Base-by-base conservation (phyloP, 2,113 vertebrate species). In the Sula dactylatra region DNA sequence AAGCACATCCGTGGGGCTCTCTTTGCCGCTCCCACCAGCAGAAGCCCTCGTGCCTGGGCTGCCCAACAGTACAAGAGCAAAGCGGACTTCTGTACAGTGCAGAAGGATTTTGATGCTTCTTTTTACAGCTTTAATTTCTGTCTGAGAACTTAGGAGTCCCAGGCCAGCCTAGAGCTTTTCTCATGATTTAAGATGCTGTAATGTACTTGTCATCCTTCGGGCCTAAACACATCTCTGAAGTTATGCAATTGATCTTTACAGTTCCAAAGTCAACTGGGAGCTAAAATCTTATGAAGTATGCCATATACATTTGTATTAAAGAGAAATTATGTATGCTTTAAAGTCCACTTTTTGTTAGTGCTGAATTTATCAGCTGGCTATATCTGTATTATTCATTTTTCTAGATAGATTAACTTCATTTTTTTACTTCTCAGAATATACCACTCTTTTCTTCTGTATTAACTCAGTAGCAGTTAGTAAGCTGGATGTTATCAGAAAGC, bases 231-330 rank as follows among this genome's bases (percentile, higher is more conserved):
- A 49, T 82, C 59, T 82, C 76, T 90, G 90, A 81, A 93, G 50
- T 95, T 94, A 94, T 49, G 36, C 83, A 97, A 97, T 61, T 94
- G 82, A 96, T 96, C 82, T 93, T 93, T 92, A 76, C 20, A 88
- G 89, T 96, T 83, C 67, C 88, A 22, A 97, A 97, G 64, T 88
- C 73, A 95, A 90, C 52, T 70, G 56, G 80, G 82, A 94, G 82
- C 71, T 88, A 94, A 95, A 90, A 54, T 94, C 89, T 85, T 86
- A 78, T 14, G 15, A 94, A 95, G 86, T 87, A 71, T 73, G 62
- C 69, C 56, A 80, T 52, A 97, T 27, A 42, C 71, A 94, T 97
- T 95, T 94, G 50, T 87, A 81, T 86, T 93, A 88, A 93, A 90
- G 47, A 91, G 54, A 90, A 97, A 92, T 80, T 47, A 88, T 62